A percentile compares a stretch with the other conserved stretches of the same genome.
phyloP scores from a whole-genome alignment of 2,797 vertebrate genomes.

The Myotis pilosus region DNA sequence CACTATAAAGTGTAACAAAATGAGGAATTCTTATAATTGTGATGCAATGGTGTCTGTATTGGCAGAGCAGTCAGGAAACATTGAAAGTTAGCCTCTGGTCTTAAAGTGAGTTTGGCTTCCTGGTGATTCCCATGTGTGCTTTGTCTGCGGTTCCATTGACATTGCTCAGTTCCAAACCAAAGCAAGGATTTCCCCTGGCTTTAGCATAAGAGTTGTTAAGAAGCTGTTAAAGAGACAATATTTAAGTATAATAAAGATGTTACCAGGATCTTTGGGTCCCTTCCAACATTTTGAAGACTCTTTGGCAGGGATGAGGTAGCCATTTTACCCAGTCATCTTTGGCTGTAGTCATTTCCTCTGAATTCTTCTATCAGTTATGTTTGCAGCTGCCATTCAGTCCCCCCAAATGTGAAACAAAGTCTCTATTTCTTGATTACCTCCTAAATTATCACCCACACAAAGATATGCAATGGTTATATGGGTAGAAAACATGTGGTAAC shows the following conservation, averaged over 20 bases:
- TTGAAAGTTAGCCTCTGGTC: not conserved
- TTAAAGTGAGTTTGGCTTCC: not conserved
- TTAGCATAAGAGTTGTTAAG: not conserved
- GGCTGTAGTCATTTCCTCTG: not conserved
- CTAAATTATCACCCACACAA: not conserved
- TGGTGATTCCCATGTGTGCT: not conserved
- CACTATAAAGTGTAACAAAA: not conserved
- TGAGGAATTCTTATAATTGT: not conserved
- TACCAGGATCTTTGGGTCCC: not conserved
- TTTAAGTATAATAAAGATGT: not conserved
- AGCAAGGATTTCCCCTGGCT: not conserved
- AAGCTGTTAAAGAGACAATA: not conserved
- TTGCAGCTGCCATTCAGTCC: not conserved
- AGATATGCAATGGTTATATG: not conserved
- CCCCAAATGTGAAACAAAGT: not conserved
- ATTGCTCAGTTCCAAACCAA: not conserved
- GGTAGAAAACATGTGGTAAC: not conserved
- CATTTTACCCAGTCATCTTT: not conserved
- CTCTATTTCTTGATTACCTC: not conserved
- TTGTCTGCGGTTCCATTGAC: not conserved
- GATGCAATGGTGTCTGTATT: not conserved
- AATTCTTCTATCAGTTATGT: not conserved
- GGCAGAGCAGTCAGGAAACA: not conserved
- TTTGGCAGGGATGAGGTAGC: not conserved
- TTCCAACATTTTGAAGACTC: not conserved